Evolutionary conservation across 2,113 vertebrate genomes (phyloP), one percentile per base, ranked within the genome.

Genomic region (Sciurus niger): DNA sequence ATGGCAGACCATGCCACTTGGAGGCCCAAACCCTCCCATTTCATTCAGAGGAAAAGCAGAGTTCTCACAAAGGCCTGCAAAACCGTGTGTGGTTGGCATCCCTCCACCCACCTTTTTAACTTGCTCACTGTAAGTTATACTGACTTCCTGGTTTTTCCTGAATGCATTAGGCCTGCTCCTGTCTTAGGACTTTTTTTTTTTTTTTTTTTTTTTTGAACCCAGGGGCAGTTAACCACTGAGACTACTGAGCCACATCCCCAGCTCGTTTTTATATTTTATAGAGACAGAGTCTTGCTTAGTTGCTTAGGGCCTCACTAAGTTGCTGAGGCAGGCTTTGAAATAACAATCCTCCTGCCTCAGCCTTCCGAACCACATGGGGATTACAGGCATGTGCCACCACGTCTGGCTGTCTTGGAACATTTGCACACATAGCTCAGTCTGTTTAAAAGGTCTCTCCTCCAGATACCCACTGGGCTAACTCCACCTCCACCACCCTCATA

Each of bases 31-130:
- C 22, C 2, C 67, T 76, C 24, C 51, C 1, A 5, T 76, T n/a
- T 74, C 53, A 53, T n/a, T 79, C n/a, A 55, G 30, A 88, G 40
- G 82, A 79, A 82, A 95, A 84, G 65, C 11, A 2, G 63, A 28
- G 32, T 53, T 53, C 60, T 17, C 58, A 53, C 28, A 85, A 17
- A 24, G 6, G 25, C 2, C 37, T 70, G 58, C 22, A 55, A 84
- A 94, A 40, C 24, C 1, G 1, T 30, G 9, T 12, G 1, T 0
- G 28, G 60, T 2, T 32, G 73, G 22, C 17, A 25, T 25, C 6
- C 12, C 10, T 4, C 4, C 2, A 51, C 25, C 48, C 22, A 22
- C 17, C 93, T 58, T 51, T 34, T 67, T 13, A 43, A 17, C 11
- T 2, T 58, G 88, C 79, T 46, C 10, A 17, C 55, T 78, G 73